These are phyloP conservation scores for Ophthalmolycus amberensis DNA, from an alignment of 2,113 vertebrate species.

Conservation along the genomic window DNA sequence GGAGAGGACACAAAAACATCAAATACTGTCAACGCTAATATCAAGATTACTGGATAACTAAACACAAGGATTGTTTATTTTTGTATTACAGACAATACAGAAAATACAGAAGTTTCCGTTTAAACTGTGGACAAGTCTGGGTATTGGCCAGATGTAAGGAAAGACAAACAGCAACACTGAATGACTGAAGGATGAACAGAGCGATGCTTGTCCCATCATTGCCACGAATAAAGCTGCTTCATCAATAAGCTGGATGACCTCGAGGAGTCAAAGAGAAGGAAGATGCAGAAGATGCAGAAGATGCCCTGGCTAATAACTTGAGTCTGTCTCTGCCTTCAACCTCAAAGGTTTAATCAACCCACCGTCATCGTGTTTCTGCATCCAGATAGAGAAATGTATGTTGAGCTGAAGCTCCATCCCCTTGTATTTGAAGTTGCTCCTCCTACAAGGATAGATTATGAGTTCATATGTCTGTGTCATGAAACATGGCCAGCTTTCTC, in stretches of 20 bases:
- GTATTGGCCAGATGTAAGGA: not conserved
- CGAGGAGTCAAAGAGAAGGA: not conserved
- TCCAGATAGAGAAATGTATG: not conserved
- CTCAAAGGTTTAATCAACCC: not conserved
- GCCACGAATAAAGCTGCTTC: not conserved
- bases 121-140: not conserved
- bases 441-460: too few relatives aligned
- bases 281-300: not conserved
- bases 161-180: not conserved
- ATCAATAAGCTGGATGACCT: not conserved
- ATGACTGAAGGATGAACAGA: not conserved
- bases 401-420: too few relatives aligned
- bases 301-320: not conserved
- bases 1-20: too few relatives aligned
- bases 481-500: too few relatives aligned
- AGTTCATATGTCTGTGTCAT: too few relatives aligned
- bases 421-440: too few relatives aligned
- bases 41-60: too few relatives aligned
- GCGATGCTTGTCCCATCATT: not conserved
- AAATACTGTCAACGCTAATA: too few relatives aligned
- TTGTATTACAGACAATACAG: too few relatives aligned
- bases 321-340: not conserved
- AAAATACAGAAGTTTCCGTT: too few relatives aligned
- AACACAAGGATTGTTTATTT: too few relatives aligned
- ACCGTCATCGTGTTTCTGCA: not conserved